Percentiles rank a stretch among this genome's conserved stretches.
phyloP scores from a whole-genome alignment of 1,140 invertebrate genomes.

The Procambarus clarkii region DNA sequence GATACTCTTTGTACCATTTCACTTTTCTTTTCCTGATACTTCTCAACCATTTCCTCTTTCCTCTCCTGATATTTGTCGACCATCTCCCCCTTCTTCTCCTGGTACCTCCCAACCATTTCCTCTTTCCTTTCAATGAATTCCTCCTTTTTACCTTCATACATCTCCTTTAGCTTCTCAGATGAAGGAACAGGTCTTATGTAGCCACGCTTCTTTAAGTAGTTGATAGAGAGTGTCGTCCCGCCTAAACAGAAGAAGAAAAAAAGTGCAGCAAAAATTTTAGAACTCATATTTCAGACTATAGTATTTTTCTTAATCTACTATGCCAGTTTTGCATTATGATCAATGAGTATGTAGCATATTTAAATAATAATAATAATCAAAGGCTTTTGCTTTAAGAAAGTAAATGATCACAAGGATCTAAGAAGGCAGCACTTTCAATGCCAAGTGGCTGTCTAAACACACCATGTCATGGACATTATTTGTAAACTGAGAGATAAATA shows the following conservation, averaged over 20 bases:
- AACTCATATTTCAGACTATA: no score
- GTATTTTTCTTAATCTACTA: no score
- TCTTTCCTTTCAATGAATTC: conserved; percentile 67
- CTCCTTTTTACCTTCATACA: conserved; percentile 71
- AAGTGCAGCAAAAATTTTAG: background rate
- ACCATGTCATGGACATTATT: no score
- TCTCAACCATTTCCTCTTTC: conserved; percentile 55
- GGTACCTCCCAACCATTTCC: conserved; percentile 65
- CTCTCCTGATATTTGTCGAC: conserved; percentile 60
- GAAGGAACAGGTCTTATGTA: conserved; percentile 71
- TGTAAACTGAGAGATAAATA: no score
- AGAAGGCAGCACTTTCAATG: no score
- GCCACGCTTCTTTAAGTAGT: conserved; percentile 71
- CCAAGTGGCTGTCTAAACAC: no score
- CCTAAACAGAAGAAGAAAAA: conserved; percentile 39
- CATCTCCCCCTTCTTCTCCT: conserved; percentile 67
- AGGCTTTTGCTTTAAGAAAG: no score
- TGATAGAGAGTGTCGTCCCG: conserved; percentile 68
- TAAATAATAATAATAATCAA: no score
- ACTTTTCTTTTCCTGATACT: conserved; percentile 29
- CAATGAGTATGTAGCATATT: no score
- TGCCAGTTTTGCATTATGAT: no score
- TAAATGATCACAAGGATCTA: no score
- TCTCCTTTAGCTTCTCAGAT: conserved; percentile 67
- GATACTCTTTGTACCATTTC: conserved; percentile 34